Evolutionary conservation across 1,140 invertebrate species (phyloP), one percentile per base, ranked within the genome.

Genomic region (Drosophila varians): DNA sequence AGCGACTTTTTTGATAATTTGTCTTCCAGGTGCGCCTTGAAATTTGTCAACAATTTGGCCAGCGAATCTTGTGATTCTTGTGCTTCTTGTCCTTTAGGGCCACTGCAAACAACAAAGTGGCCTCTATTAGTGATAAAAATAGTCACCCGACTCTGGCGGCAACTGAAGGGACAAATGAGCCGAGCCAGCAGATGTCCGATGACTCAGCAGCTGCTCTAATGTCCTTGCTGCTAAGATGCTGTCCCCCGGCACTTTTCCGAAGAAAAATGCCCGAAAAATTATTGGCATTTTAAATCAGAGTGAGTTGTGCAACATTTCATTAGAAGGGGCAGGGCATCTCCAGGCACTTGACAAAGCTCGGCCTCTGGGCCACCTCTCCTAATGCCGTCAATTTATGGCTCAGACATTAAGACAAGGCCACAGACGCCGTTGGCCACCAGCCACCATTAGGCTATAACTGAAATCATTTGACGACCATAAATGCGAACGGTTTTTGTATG

Each of bases 1-100:
- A n/a, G n/a, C 28, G 11, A 26, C 19, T 31, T 48, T 53, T 78
- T 58, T 68, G 73, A 87, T 86, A 86, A 86, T 86, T 86, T 86
- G 82, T 86, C 80, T 87, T 87, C 40, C 82, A 86, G 82, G 76
- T 87, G 80, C 82, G 73, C 80, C 80, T 77, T 77, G 77, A 86
- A 86, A 86, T 86, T 86, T 86, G 80, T 86, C 80, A 86, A 86
- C 80, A 86, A 84, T 84, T 84, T 86, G 76, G 79, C 54, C 72
- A 56, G 46, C 70, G 64, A 65, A 84, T 79, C 76, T 84, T 86
- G 80, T 71, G 78, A 83, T 83, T 70, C 65, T 72, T 84, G n/a
- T n/a, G n/a, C n/a, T n/a, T n/a, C n/a, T 61, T 11, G 47, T 40
- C 49, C 16, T 52, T 55, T 52, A 47, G 23, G 23, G 16, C 25